Evolutionary conservation across 37 sponge, comb jelly and placozoan species (phyloP), one percentile per base, ranked within the genome.

Genomic region (Lycopodina hypogea): DNA sequence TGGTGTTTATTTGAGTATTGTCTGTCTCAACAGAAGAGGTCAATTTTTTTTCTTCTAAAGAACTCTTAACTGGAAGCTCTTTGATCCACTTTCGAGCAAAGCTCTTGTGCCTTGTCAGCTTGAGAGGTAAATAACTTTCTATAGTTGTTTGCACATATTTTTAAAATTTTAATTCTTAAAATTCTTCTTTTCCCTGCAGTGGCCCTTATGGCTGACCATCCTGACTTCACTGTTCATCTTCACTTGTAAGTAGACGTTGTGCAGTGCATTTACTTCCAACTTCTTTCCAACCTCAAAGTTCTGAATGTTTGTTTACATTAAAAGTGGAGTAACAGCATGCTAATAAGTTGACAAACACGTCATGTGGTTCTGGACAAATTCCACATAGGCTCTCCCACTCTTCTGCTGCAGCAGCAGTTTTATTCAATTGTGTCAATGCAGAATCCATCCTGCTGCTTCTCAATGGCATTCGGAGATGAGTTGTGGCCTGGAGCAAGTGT

Each of bases 11-110:
- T n/a, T n/a, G 28, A 62, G 11, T 11, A 62, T 62, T 62, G 41
- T 41, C 3, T 42, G 3, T 40, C 22, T 11, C 33, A 23, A n/a
- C 37, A 79, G 80, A 42, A 37, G 28, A 45, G 19, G 80, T 79
- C 14, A 38, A 56, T 6, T 79, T 79, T 38, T 11, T 1, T 6
- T 56, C 42, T 21, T 83, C 76, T 35, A 3, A 50, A 41, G 57
- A 83, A 8, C 68, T 83, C n/a, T n/a, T n/a, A 3, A 34, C 23
- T 14, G 24, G 11, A 3, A 69, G 75, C 12, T 75, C 83, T 23
- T n/a, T 83, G 6, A 28, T 74, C 14, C 83, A 83, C 32, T 83
- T 83, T 56, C 40, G 83, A 50, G 83, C 70, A 8, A 83, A 67
- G 61, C 68, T 83, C 3, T 28, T 83, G 26, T 12, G 52, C 11